phyloP scores from a whole-genome alignment of 2,113 vertebrate genomes.

The Nettapus auritus region DNA sequence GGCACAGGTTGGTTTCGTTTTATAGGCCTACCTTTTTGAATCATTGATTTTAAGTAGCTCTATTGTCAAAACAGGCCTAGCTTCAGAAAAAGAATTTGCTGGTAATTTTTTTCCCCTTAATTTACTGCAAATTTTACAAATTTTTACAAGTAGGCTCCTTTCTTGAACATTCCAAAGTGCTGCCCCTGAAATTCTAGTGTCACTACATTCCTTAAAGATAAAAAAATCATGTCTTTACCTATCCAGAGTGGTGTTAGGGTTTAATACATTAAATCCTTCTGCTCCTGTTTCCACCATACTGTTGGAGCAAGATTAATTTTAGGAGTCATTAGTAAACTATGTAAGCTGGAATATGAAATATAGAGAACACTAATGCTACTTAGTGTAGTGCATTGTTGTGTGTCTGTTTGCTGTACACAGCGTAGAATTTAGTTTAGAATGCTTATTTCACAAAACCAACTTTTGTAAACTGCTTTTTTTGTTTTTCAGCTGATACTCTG shows the following conservation, averaged over 20 bases:
- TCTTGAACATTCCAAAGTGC: not conserved
- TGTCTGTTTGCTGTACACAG: not conserved
- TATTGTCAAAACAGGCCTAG: not conserved
- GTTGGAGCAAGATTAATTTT: not conserved
- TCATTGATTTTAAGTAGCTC: not conserved
- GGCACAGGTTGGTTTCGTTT: conserved; percentile 84
- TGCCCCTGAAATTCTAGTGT: not conserved
- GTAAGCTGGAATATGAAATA: not conserved
- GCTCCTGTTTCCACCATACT: not conserved
- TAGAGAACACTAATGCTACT: not conserved
- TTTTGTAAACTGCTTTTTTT: not conserved
- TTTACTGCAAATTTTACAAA: not conserved
- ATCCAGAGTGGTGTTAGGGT: not conserved
- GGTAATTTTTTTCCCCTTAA: not conserved
- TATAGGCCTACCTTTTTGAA: not conserved
- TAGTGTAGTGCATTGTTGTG: not conserved
- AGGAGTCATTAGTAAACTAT: not conserved
- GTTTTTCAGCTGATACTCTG: not conserved
- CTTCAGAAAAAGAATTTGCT: not conserved
- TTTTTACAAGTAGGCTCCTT: not conserved
- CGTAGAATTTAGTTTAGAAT: not conserved
- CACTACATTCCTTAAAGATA: not conserved
- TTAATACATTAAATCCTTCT: not conserved
- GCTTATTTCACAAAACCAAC: not conserved
- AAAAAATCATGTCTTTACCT: not conserved